These are phyloP conservation scores for Lycopodina hypogea DNA, from an alignment of 37 sponge, comb jelly and placozoan genomes.

Conservation along the genomic window DNA sequence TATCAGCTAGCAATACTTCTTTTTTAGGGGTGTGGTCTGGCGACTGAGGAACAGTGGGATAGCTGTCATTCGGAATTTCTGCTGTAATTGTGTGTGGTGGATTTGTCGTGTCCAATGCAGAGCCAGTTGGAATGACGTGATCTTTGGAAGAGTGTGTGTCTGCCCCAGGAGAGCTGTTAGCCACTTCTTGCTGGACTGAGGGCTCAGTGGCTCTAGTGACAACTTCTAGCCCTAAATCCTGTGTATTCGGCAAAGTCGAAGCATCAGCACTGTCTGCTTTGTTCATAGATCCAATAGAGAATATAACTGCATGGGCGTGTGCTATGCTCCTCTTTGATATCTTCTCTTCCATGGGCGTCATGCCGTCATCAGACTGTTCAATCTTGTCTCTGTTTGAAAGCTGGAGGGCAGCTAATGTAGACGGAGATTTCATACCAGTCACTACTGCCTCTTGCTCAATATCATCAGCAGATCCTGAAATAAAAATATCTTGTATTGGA, in stretches of 20 bases:
- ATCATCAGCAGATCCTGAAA: neutral
- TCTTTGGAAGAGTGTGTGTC: no score
- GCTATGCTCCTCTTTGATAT: neutral
- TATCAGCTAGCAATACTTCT: neutral
- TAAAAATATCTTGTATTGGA: no score
- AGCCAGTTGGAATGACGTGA: no score
- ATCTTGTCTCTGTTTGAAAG: neutral
- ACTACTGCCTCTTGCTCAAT: neutral
- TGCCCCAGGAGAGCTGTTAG: neutral
- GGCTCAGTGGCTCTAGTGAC: neutral
- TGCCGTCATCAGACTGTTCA: constrained; percentile 12
- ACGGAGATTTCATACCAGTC: neutral
- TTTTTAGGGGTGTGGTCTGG: neutral
- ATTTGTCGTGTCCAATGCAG: neutral
- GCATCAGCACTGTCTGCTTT: no score
- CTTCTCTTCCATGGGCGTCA: neutral
- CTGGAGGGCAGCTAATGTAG: neutral
- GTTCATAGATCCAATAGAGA: no score
- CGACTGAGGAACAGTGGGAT: no score
- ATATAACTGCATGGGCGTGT: no score
- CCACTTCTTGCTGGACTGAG: neutral
- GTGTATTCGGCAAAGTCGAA: no score
- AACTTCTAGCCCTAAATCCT: no score
- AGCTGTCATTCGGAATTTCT: neutral
- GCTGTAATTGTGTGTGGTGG: neutral